Conservation (phyloP, 2,888 invertebrate genomes). For the Drosophila ustulata region DNA sequence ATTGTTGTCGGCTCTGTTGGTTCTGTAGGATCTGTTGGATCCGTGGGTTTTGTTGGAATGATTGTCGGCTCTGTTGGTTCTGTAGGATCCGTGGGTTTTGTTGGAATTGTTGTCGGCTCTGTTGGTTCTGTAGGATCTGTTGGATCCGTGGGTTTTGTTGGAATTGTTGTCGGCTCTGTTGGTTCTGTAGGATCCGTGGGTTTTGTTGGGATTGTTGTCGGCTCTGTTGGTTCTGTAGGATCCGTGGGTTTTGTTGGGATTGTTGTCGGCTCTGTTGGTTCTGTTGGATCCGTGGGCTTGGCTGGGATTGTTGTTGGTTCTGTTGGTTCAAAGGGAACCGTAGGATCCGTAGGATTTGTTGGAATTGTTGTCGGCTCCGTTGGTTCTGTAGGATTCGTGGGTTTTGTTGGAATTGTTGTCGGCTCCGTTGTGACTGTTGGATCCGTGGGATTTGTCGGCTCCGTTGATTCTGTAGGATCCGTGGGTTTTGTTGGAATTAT, state of each 20-base stretch:
- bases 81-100: not conserved
- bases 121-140: not conserved
- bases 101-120: not conserved
- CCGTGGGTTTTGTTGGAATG: not conserved
- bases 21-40: too few relatives aligned
- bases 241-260: not conserved
- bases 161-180: not conserved
- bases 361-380: not conserved
- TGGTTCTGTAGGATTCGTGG: not conserved
- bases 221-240: not conserved
- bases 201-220: not conserved
- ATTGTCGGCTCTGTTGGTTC: not conserved
- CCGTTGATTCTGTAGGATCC: not conserved
- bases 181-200: not conserved
- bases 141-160: not conserved
- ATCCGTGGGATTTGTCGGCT: not conserved
- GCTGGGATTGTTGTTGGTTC: not conserved
- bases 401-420: not conserved
- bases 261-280: not conserved
- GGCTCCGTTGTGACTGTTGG: not conserved
- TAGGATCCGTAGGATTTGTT: not conserved
- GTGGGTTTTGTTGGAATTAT: not conserved
- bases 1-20: not conserved
- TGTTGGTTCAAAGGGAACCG: not conserved
- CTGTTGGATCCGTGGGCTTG: not conserved